Evolutionary conservation across 2,888 invertebrate species (phyloP).

Genomic region (Caradrina kadenii): DNA sequence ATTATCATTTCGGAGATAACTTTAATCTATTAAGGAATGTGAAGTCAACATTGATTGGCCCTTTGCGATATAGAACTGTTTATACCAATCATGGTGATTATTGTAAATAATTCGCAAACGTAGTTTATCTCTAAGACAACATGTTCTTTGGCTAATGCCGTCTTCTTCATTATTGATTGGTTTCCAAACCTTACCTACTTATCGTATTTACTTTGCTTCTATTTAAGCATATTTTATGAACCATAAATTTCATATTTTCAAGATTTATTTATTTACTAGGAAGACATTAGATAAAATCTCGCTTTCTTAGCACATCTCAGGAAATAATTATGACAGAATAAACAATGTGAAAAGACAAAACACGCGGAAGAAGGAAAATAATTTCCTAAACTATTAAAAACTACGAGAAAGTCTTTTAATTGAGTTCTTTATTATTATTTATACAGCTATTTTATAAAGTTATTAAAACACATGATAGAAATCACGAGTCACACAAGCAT

Average conservation of each 20-base stretch:
- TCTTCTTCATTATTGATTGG: not conserved
- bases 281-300: slow-evolving; percentile 10
- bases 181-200: not conserved
- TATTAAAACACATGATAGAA: slow-evolving; percentile 28
- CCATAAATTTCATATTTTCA: too few species aligned
- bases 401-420: slow-evolving; percentile 41
- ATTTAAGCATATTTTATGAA: not conserved
- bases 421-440: slow-evolving; percentile 14
- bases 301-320: slow-evolving; percentile 8
- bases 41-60: not conserved
- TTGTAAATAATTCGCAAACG: not conserved
- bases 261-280: not conserved
- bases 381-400: slow-evolving; percentile 10
- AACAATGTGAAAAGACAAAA: slow-evolving; percentile 7
- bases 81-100: slow-evolving; percentile 6
- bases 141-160: not conserved
- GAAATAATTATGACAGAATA: slow-evolving; percentile 24
- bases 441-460: slow-evolving; percentile 31
- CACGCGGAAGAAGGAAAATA: slow-evolving; percentile 35
- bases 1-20: not conserved
- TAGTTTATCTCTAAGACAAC: not conserved
- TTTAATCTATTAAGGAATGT: slow-evolving; percentile 5
- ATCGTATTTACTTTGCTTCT: not conserved
- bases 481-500: slow-evolving; percentile 12
- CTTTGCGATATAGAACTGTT: not conserved